Conservation (phyloP, 2,113 vertebrate genomes). For the Cepphus grylle region DNA sequence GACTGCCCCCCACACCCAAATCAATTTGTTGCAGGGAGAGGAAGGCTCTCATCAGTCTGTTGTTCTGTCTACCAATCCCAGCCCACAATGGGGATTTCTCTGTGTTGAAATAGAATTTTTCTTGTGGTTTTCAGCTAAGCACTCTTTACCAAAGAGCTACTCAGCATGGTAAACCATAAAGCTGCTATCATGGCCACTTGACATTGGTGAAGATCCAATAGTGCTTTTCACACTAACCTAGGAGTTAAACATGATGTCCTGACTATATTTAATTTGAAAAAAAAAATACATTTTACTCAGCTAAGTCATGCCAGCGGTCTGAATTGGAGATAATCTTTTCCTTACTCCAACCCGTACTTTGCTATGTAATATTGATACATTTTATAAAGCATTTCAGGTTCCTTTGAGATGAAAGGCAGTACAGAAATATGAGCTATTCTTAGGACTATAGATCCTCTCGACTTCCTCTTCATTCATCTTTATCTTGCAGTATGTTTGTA, state of each 20-base stretch:
- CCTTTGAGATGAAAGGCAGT: slow-evolving; percentile 2
- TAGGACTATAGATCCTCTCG: background rate
- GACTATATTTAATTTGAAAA: background rate
- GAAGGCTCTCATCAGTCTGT: background rate
- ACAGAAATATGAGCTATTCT: background rate
- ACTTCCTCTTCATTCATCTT: background rate
- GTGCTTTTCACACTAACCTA: background rate
- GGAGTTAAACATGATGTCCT: background rate
- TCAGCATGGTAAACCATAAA: background rate
- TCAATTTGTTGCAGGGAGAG: background rate
- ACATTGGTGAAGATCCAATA: background rate
- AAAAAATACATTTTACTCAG: background rate
- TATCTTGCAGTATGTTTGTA: background rate
- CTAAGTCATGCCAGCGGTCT: background rate
- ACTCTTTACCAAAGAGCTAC: background rate
- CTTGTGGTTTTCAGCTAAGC: background rate
- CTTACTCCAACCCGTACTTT: background rate
- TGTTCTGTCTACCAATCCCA: background rate
- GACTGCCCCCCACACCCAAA: background rate
- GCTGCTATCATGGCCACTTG: background rate
- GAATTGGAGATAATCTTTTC: background rate
- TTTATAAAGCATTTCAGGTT: background rate
- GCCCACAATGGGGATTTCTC: background rate
- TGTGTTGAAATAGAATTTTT: background rate
- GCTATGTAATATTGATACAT: background rate